These are phyloP conservation scores for Adelognathus sp. DNA, from an alignment of 2,888 invertebrate genomes.

Conservation along the genomic window DNA sequence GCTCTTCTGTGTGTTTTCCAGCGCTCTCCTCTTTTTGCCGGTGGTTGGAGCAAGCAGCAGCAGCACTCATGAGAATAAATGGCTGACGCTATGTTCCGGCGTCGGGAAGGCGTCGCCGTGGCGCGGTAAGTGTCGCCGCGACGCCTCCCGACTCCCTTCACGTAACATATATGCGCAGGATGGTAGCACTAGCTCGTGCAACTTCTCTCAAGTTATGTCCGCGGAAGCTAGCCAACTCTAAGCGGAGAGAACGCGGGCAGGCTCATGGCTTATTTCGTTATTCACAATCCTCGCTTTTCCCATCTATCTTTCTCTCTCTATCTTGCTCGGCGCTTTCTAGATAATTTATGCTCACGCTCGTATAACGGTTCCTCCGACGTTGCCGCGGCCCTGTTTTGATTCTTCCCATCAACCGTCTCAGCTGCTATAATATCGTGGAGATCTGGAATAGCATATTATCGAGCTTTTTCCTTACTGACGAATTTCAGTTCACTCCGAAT, in stretches of 20 bases:
- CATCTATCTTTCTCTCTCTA: background rate
- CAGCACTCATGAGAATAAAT: slow-evolving; percentile 70
- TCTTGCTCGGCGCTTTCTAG: slow-evolving; percentile 19
- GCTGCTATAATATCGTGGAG: background rate
- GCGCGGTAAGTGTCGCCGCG: slow-evolving; percentile 66
- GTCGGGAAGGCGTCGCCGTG: slow-evolving; percentile 68
- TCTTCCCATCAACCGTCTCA: background rate
- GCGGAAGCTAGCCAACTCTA: slow-evolving; percentile 46
- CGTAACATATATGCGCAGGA: slow-evolving; percentile 66
- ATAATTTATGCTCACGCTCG: slow-evolving; percentile 33
- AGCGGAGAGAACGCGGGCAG: slow-evolving; percentile 25
- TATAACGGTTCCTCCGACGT: background rate
- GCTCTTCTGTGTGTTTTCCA: slow-evolving; percentile 38
- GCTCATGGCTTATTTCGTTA: slow-evolving; percentile 63
- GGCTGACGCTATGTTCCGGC: slow-evolving; percentile 63
- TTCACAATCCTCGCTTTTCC: slow-evolving; percentile 37
- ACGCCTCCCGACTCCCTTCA: slow-evolving; percentile 36
- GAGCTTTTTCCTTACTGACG: background rate
- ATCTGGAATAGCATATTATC: background rate
- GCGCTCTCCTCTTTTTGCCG: background rate
- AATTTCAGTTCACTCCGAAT: too few species aligned
- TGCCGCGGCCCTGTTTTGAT: background rate
- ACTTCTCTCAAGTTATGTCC: slow-evolving; percentile 65
- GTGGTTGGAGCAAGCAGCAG: slow-evolving; percentile 17
- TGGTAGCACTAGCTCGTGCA: slow-evolving; percentile 38